Base-by-base conservation (phyloP, 2,888 invertebrate species). In the Ferrisia virgata region DNA sequence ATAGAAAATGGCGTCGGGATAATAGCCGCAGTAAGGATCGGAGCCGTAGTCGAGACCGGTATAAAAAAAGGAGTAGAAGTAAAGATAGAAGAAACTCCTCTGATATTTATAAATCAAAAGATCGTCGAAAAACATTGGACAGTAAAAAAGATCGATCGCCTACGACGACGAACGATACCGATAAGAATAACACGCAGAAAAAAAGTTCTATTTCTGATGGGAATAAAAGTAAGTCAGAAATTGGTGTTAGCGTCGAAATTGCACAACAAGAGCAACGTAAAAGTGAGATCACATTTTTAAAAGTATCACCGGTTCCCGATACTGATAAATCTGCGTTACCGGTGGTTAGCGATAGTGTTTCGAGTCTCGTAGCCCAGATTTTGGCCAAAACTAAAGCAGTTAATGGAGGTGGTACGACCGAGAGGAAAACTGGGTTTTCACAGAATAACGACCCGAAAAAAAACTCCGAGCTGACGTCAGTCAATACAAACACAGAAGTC, bases 31-130 rank as follows among this genome's bases (percentile, higher is more conserved):
- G 92, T 33, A 89, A 91, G 85, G 94, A 93, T 1, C 89, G 91
- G 88, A 86, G 88, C 85, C 90, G 92, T 76, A 91, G 92, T 86
- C 89, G 92, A 31, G 91, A 92, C 87, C 88, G 90, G 25, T 88
- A 88, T 85, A 79, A 84, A 87, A 89, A 85, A 87, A 89, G 86
- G 89, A 89, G 91, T n/a, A 90, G 91, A 82, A 88, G 89, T 43
- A 87, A 88, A 39, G 90, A 92, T 83, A 91, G 93, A 18, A 86
- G 89, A 18, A 58, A 86, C 22, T 82, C 85, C 36, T 85, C 85
- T 28, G 47, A 87, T 85, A 3, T n/a, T 8, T 43, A 72, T 8
- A 40, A 40, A 18, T 83, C 76, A 1, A 28, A 31, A 76, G 87
- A 87, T 8, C 86, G 85, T 31, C 84, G 86, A 40, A 85, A 84